Base-by-base conservation (phyloP, 2,797 vertebrate species). In the Spondyliosoma cantharus region DNA sequence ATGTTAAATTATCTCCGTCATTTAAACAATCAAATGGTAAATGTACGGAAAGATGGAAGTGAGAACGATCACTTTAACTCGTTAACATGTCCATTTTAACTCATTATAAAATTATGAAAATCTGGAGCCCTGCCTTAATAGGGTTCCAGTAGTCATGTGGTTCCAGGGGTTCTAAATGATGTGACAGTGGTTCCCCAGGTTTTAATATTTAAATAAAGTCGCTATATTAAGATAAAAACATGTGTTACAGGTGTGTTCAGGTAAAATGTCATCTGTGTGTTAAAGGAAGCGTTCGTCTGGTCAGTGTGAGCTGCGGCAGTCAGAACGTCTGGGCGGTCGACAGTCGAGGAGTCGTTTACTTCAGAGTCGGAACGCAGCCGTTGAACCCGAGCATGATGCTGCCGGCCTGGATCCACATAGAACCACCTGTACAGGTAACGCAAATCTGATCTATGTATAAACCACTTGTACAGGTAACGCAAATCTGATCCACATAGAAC, bases 371-470 rank as follows among this genome's bases (percentile, higher is more conserved):
- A 79, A 99, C 97, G 4, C 98, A 99, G 27, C 97, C 98, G 2
- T 87, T 99, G 65, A 99, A 99, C 86, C 96, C 98, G 1, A 99
- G 96, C 85, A 95, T 99, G 95, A 99, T 99, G 98, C 95, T 99
- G 70, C 98, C 98, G 0, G 98, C 98, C 0, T 99, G 98, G 98
- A 98, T 99, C 90, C 95, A 95, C 83, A 98, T 99, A n/a, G 97
- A 99, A 58, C 96, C 97, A 2, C 98, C 97, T 2, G 91, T 93
- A 48, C 97, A 97, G 97, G 97, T 98, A 93, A 63, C 53, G 32
- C 22, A 24, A 11, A 69, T 58, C 17, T n/a, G 27, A 46, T 24
- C 12, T 17, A 25, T 5, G 7, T 19, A 42, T 48, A 43, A 43
- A 45, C 63, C 60, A 42, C 68, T 54, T 72, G 17, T n/a, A 13